Evolutionary conservation across 2,797 vertebrate species (phyloP), one percentile per base, ranked within the genome.

Genomic region (Urophycis tenuis): DNA sequence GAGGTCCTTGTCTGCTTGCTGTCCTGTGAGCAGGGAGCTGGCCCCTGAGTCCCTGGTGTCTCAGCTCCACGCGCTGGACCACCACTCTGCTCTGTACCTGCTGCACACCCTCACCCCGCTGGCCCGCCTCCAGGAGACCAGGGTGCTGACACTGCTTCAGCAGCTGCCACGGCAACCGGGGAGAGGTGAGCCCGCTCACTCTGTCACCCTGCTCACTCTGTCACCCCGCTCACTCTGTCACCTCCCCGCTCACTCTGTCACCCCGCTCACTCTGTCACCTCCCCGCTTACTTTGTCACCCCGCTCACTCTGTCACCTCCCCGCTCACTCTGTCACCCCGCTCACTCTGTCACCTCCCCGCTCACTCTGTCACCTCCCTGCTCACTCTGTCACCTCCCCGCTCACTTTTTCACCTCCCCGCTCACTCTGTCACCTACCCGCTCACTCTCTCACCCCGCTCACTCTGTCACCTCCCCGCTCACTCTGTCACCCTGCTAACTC

Each of bases 101-200:
- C 93, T 99, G 78, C 94, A 98, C 86, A 95, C 94, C 73, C 92
- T 99, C 86, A 97, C 95, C 79, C 93, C 95, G 81, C 87, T 99
- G 79, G 90, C 95, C 87, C 91, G 92, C 74, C 93, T 94, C 86
- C 93, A 95, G 69, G 97, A 99, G 84, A 91, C 91, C 0, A 90
- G 90, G 85, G 95, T 99, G 76, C 89, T 96, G 80, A 91, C 94
- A 41, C 93, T 99, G 22, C 93, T 99, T 82, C 94, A 95, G 0
- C 93, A 89, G 67, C 89, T 90, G 88, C 92, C 94, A 87, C 80
- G 88, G 30, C 69, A 71, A 31, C 14, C 31, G 30, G 30, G 69
- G 14, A 33, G 30, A 71, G 69, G 69, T 71, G 14, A 22, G 69
- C 31, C 3, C 60, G 3, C 53, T 7, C 45, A 9, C 53, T 25